Base-by-base conservation (phyloP, 2,797 vertebrate genomes). In the Cynodonichthys magdalenae region DNA sequence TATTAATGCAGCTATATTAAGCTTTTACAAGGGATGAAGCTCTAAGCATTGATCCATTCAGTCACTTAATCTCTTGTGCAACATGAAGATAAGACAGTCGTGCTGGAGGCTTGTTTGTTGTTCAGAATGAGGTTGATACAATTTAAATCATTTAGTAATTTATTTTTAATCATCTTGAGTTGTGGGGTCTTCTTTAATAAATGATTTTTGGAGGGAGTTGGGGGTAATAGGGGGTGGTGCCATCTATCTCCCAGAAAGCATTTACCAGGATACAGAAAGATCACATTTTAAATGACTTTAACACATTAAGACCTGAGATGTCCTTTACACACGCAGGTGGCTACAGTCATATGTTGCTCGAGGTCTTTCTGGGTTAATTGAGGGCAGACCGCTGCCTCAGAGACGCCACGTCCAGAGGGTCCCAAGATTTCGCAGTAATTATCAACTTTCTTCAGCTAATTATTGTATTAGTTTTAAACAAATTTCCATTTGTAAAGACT, bases 401-500 rank as follows among this genome's bases (percentile, higher is more conserved):
- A 61, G 71, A 71, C 75, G 68, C 24, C 20, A 42, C 54, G 68
- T 79, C 81, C 57, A 45, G 34, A 47, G 66, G 64, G 71, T 86
- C 75, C 18, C 60, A 75, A 64, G 73, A 72, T 72, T 62, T 56
- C 59, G 20, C 69, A 77, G 74, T 64, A 77, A 84, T 82, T 75
- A 75, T 72, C 54, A 81, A 77, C 66, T 77, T 86, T 79, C 62
- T 74, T 60, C 45, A 57, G 53, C 59, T 83, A 80, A 88, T 89
- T 77, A 83, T 84, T 80, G 65, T 63, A 86, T 87, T 85, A 86
- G 79, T 75, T 80, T 82, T 28, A 63, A 71, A 71, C 65, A 78
- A 79, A 78, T 54, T 60, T 68, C 34, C n/a, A 1, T 68, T 45
- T 28, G 29, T 18, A 27, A 46, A 8, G 54, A 45, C 50, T 68